Evolutionary conservation across 2,888 invertebrate genomes (phyloP).

Genomic region (Choristoneura rosaceana): DNA sequence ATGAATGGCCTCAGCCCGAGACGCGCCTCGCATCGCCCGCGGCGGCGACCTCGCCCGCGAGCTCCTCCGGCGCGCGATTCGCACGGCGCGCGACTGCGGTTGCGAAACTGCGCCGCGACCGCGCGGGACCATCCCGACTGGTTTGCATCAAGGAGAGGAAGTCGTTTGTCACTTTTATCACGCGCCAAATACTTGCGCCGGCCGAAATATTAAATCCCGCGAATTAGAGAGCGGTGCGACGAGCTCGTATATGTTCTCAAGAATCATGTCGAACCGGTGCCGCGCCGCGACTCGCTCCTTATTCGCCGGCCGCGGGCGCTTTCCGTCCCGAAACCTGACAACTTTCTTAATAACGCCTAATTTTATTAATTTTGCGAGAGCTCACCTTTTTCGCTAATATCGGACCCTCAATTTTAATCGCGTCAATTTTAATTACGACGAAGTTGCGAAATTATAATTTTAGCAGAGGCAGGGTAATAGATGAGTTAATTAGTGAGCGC

Average conservation of each 20-base stretch:
- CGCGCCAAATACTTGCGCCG: slow-evolving; percentile 38
- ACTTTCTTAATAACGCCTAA: slow-evolving; percentile 27
- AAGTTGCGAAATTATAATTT: slow-evolving; percentile 18
- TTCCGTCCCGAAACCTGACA: slow-evolving; percentile 13
- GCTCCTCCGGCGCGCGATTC: background rate
- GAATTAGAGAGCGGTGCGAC: slow-evolving; percentile 23
- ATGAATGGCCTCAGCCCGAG: background rate
- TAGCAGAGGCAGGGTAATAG: slow-evolving; percentile 16
- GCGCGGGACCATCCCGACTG: slow-evolving; percentile 14
- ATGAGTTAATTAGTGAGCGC: slow-evolving; percentile 25
- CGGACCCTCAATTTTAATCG: slow-evolving; percentile 35
- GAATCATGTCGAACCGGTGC: background rate
- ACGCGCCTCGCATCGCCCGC: background rate
- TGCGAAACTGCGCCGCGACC: slow-evolving; percentile 14
- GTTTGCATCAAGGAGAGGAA: slow-evolving; percentile 39
- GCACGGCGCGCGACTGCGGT: no score
- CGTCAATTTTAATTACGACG: slow-evolving; percentile 32
- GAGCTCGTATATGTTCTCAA: slow-evolving; percentile 7
- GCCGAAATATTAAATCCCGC: slow-evolving; percentile 38
- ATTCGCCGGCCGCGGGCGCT: background rate
- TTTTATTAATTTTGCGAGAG: slow-evolving; percentile 26
- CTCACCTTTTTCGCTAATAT: slow-evolving; percentile 17
- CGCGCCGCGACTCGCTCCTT: background rate
- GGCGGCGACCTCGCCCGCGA: background rate
- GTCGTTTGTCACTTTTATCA: slow-evolving; percentile 41